Percentiles rank a stretch among this genome's conserved stretches.
phyloP scores from a whole-genome alignment of 2,113 vertebrate species.

The Polypterus senegalus region DNA sequence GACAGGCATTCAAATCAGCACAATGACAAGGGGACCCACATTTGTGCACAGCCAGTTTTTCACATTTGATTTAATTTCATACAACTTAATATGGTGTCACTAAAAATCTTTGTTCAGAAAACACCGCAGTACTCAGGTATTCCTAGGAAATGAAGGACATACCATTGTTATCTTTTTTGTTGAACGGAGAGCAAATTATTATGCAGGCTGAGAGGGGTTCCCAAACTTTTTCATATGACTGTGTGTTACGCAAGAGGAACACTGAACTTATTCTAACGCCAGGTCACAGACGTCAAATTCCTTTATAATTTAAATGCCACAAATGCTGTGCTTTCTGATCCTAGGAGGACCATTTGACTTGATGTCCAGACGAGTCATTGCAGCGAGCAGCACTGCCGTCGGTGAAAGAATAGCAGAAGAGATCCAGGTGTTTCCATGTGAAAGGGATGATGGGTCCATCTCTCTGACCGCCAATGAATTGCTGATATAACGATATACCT shows the following conservation, averaged over 20 bases:
- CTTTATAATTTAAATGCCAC: not conserved
- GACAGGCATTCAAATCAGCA: no score
- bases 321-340: not conserved
- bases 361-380: conserved; percentile 38
- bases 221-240: no score
- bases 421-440: conserved; percentile 29
- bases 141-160: no score
- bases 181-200: no score
- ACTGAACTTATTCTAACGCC: not conserved
- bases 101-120: no score
- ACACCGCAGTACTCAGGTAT: no score
- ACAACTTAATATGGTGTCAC: no score
- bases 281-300: not conserved
- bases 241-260: not conserved
- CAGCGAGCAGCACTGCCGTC: conserved; percentile 26
- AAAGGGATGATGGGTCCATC: conserved; percentile 25
- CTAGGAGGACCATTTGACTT: conserved; percentile 34
- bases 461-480: not conserved
- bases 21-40: no score
- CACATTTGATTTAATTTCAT: no score
- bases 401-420: conserved; percentile 18
- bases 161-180: not conserved
- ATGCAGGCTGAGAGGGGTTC: not conserved
- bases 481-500: no score
- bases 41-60: no score